Base-by-base conservation (phyloP, 2,888 invertebrate species). In the Chydorus sphaericus region DNA sequence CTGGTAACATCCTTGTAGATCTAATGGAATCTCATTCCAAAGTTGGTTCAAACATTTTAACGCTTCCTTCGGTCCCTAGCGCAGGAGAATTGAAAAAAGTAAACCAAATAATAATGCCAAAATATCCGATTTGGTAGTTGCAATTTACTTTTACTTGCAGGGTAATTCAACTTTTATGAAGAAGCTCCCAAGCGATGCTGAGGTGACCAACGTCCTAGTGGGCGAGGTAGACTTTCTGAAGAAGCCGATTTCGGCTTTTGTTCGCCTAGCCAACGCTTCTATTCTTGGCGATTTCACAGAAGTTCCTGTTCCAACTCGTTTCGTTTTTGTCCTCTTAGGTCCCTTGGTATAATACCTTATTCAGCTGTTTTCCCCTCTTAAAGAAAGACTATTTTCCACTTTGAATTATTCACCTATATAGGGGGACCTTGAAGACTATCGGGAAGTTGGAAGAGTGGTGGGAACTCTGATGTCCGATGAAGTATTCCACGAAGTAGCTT, bases 391-490 rank as follows among this genome's bases (percentile, higher is more conserved):
- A n/a, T n/a, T n/a, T n/a, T n/a, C n/a, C n/a, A n/a, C n/a, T n/a
- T n/a, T n/a, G n/a, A n/a, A n/a, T n/a, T n/a, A n/a, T n/a, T n/a
- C n/a, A n/a, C n/a, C n/a, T 30, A 28, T 23, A 11, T n/a, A 63
- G 62, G 64, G 63, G 23, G 60, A 61, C 18, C 54, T 62, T 23
- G 54, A 60, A 10, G 60, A 61, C 37, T 64, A 67, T 52, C 60
- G 63, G 51, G 65, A 66, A 56, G 65, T 70, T 50, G 70, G 71
- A 4, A 60, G 69, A 18, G 65, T 66, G n/a, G 65, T 70, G 63
- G 69, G 68, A 26, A 66, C 68, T 1, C 61, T 71, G 18, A 60
- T 71, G 49, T 64, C 67, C 29, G 71, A 70, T 62, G 68, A 69
- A 57, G 68, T 69, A 51, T 66, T 66, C 59, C 65, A 65, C 54